phyloP scores from a whole-genome alignment of 2,113 vertebrate genomes.

The Maccullochella peelii region DNA sequence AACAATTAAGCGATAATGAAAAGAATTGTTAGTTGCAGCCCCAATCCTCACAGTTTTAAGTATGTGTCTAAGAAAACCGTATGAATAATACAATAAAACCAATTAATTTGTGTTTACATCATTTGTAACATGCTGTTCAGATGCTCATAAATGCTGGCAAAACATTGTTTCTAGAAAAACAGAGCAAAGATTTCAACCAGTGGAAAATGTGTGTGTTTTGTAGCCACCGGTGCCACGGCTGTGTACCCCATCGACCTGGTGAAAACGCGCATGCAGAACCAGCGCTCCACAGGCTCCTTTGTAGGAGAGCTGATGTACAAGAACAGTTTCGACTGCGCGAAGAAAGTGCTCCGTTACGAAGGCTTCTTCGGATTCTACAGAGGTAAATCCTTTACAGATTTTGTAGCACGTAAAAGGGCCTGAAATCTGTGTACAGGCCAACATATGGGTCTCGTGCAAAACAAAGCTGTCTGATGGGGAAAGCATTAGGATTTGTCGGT shows the following conservation, averaged over 20 bases:
- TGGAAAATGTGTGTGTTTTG: conserved; percentile 49
- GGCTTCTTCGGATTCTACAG: conserved; percentile 96
- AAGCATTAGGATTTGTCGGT: conserved; percentile 53
- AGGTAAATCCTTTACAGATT: conserved; percentile 82
- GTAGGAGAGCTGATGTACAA: conserved; percentile 97
- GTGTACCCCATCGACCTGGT: conserved; percentile 97
- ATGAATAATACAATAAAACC: too few relatives aligned
- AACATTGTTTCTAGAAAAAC: background rate
- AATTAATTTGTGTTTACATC: background rate
- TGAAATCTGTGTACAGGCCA: conserved; percentile 10
- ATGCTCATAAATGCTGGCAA: background rate
- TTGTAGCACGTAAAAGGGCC: background rate
- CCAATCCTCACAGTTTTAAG: background rate
- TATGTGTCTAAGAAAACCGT: background rate
- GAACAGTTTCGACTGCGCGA: conserved; percentile 97
- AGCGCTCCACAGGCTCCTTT: conserved; percentile 91
- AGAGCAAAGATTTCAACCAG: background rate
- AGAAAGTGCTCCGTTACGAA: conserved; percentile 95
- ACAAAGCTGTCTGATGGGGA: conserved; percentile 39
- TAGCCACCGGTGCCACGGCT: conserved; percentile 94
- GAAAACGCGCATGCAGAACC: conserved; percentile 98
- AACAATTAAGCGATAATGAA: background rate
- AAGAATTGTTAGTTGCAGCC: background rate
- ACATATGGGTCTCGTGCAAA: conserved; percentile 38
- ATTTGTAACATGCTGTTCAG: background rate